phyloP scores from a whole-genome alignment of 2,113 vertebrate genomes.

The Elachura formosa region DNA sequence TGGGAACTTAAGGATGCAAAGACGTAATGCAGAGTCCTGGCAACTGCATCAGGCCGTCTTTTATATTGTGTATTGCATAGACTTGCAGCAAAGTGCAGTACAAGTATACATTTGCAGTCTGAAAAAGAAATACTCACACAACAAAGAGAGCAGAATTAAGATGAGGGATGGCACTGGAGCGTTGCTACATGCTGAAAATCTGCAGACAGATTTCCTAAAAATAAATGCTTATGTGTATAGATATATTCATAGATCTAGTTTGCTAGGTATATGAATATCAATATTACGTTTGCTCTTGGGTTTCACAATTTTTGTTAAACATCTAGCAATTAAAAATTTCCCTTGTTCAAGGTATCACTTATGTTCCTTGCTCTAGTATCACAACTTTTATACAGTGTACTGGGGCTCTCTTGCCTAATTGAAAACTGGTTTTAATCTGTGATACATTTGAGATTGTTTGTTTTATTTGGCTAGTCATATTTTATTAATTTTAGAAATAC shows the following conservation, averaged over 20 bases:
- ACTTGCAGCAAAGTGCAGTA: neutral
- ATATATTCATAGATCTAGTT: neutral
- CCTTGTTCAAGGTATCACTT: neutral
- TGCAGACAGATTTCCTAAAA: constrained; percentile 18
- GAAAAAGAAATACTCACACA: neutral
- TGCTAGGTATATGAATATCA: too few species aligned
- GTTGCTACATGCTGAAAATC: neutral
- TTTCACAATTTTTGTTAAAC: neutral
- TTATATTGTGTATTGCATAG: neutral
- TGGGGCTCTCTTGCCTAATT: neutral
- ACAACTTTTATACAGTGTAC: neutral
- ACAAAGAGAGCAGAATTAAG: neutral
- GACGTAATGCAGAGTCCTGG: neutral
- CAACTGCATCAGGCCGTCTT: neutral
- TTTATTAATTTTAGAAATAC: neutral
- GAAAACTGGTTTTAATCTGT: neutral
- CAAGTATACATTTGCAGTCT: neutral
- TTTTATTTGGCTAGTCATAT: neutral
- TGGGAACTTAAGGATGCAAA: neutral
- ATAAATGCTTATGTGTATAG: neutral
- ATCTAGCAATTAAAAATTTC: neutral
- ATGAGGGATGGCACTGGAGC: neutral
- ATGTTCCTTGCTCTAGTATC: neutral
- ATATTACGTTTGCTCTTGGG: neutral
- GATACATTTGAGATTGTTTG: neutral